Conservation (phyloP, 2,797 vertebrate species). For the Scomberomorus guttatus region DNA sequence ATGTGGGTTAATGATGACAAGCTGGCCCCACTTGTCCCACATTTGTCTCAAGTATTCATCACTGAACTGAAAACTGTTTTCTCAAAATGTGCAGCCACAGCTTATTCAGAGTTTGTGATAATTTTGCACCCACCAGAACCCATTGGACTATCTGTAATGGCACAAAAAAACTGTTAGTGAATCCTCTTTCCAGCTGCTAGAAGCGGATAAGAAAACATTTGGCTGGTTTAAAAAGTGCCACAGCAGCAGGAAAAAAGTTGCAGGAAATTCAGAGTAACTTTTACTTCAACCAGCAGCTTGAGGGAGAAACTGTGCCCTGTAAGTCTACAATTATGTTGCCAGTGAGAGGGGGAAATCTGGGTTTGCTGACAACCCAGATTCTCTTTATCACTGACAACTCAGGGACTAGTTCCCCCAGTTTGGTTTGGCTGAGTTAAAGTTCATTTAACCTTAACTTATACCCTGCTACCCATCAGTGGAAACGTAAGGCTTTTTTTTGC, state of each 20-base stretch:
- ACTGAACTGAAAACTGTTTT: not conserved
- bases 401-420: slow-evolving; percentile 9
- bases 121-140: not conserved
- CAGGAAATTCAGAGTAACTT: slow-evolving; percentile 38
- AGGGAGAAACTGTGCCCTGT: slow-evolving; percentile 28
- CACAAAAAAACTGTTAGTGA: not conserved
- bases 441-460: not conserved
- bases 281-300: slow-evolving; percentile 16
- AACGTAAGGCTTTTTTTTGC: not conserved
- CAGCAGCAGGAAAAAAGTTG: slow-evolving; percentile 22
- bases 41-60: slow-evolving; percentile 23
- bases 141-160: slow-evolving; percentile 35
- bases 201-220: slow-evolving; percentile 14
- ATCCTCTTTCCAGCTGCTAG: not conserved
- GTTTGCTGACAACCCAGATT: slow-evolving; percentile 29
- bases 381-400: slow-evolving; percentile 12
- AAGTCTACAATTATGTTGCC: slow-evolving; percentile 46
- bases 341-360: slow-evolving; percentile 23
- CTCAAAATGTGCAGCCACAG: slow-evolving; percentile 12
- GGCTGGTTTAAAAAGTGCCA: slow-evolving; percentile 3
- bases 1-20: slow-evolving; percentile 38
- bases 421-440: slow-evolving; percentile 15
- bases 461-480: not conserved
- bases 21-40: slow-evolving; percentile 11
- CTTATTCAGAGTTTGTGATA: slow-evolving; percentile 1